Base-by-base conservation (phyloP, 2,113 vertebrate species). In the Synchiropus splendidus region DNA sequence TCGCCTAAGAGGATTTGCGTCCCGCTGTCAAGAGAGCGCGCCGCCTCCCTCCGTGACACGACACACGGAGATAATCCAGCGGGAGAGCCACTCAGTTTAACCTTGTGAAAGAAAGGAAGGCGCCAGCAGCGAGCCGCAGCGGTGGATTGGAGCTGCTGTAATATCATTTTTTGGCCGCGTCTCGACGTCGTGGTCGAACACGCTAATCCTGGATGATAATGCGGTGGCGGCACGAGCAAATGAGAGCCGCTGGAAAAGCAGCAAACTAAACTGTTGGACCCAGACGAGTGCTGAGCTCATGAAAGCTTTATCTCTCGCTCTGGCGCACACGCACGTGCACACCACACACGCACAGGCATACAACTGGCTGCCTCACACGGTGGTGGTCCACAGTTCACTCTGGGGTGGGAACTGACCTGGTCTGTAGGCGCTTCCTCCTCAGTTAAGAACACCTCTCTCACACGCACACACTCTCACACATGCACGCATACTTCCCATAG, bases 401-500 rank as follows among this genome's bases (percentile, higher is more conserved):
- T n/a, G n/a, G n/a, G n/a, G n/a, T n/a, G n/a, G n/a, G n/a, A n/a
- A n/a, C n/a, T n/a, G n/a, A n/a, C n/a, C n/a, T n/a, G n/a, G n/a
- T n/a, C n/a, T n/a, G n/a, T n/a, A n/a, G n/a, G n/a, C n/a, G n/a
- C n/a, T n/a, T 8, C 42, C 10, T 17, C 18, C 6, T 36, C 27
- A 31, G 12, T 21, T 6, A 16, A 16, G 15, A 11, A 38, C 36
- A 10, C 34, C 55, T 55, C 65, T 62, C 49, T 42, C 32, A 43
- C 36, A 70, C 45, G 56, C 35, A 49, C 50, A 44, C 15, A 52
- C 27, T 58, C 47, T 64, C 37, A 59, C 12, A 72, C 17, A 62
- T 16, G 42, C 44, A 63, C 12, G 15, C 38, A 2, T 15, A 43
- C 40, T 67, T 74, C 81, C 84, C 85, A 81, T 87, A 83, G 85